Evolutionary conservation across 1,140 invertebrate species (phyloP), one percentile per base, ranked within the genome.

Genomic region (Phymorhynchus buccinoides): DNA sequence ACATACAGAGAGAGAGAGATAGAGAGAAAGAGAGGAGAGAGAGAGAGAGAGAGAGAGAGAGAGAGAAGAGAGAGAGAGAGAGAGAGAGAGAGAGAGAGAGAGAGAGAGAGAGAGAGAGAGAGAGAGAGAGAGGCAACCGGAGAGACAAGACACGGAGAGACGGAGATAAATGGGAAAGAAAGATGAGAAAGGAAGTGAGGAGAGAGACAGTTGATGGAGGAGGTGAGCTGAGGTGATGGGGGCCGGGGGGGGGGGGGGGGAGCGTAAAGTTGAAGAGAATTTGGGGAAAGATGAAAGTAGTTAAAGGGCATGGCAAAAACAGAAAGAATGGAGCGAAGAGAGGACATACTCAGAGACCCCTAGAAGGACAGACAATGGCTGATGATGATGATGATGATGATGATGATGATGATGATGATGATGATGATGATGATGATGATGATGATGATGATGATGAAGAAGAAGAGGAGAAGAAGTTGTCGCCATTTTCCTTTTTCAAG

Each of bases 391-490:
- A 66, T 66, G 56, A 66, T 66, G 56, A 66, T 66, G 56, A 66
- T 66, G 56, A 66, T 37, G 37, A n/a, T 37, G 37, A 32, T 30
- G 41, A 56, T 73, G 35, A 30, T 37, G 48, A 41, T 41, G 79
- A 32, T 30, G 62, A 30, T 35, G 44, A 35, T 37, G 37, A 35
- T 35, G 68, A 42, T 42, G 62, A 39, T 42, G 48, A 35, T 84
- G 83, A 77, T 79, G 44, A 44, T 77, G 83, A 35, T 14, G 81
- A 77, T 18, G 73, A 77, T 77, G 73, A 77, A 77, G 73, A 77
- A 77, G 73, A 77, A 77, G 73, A 77, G 35, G 56, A 66, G 56
- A 66, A 66, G 56, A 66, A 66, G 56, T 16, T 18, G 56, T 16
- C n/a, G n/a, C n/a, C n/a, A n/a, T n/a, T n/a, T n/a, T n/a, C n/a